These are phyloP conservation scores for pig (Sus scrofa) DNA, from an alignment of 2,113 vertebrate genomes.

Conservation along the genomic window DNA sequence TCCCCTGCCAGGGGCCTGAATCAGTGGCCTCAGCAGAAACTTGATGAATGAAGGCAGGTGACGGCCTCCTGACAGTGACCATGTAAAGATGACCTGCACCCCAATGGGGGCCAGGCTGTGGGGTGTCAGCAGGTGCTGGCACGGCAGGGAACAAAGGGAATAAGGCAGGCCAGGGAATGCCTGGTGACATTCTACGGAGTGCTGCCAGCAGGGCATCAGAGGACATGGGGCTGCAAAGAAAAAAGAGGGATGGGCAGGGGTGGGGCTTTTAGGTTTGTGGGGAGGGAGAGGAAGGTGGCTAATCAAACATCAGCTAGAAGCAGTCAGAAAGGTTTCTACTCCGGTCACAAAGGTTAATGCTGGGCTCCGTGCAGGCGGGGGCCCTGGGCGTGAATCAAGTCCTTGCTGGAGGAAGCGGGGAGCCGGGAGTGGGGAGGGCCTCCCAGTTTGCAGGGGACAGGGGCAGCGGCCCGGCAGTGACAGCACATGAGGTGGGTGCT, in stretches of 20 bases:
- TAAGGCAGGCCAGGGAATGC: accelerated
- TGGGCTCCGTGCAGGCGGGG: not conserved
- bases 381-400: not conserved
- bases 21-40: accelerated
- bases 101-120: accelerated
- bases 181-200: not conserved
- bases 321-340: not conserved
- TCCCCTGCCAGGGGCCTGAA: not conserved
- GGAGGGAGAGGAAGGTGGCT: not conserved
- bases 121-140: not conserved
- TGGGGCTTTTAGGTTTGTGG: no score
- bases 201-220: not conserved
- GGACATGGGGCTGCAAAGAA: not conserved
- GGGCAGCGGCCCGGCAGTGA: accelerated
- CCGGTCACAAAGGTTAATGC: not conserved
- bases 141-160: not conserved
- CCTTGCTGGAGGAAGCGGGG: not conserved
- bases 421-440: not conserved
- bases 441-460: no score
- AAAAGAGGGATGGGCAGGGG: not conserved
- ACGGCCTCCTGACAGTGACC: not conserved
- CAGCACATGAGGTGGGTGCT: not conserved
- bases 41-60: not conserved
- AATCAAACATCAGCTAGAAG: not conserved
- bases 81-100: accelerated